Conservation (phyloP, 2,113 vertebrate species). For the Nanorana parkeri region DNA sequence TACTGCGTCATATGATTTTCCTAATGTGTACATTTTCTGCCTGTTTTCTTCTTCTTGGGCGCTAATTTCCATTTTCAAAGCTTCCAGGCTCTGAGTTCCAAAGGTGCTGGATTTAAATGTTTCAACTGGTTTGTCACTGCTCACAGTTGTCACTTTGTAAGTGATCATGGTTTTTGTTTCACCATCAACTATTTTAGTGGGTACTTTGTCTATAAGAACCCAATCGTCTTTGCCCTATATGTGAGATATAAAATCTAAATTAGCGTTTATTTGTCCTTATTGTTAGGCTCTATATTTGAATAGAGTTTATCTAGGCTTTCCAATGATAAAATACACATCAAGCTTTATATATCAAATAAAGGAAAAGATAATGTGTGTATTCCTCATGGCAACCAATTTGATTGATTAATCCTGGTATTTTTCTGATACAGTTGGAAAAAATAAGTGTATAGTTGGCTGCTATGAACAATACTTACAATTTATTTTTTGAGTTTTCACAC, state of each 20-base stretch:
- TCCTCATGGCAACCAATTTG: too few relatives aligned
- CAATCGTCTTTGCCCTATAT: slow-evolving; percentile 86
- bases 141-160: slow-evolving; percentile 81
- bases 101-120: slow-evolving; percentile 70
- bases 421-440: too few relatives aligned
- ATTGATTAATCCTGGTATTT: too few relatives aligned
- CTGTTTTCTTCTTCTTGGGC: slow-evolving; percentile 74
- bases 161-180: slow-evolving; percentile 79
- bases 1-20: slow-evolving; percentile 83
- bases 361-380: too few relatives aligned
- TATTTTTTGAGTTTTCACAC: too few relatives aligned
- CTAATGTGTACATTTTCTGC: slow-evolving; percentile 81
- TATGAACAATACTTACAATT: too few relatives aligned
- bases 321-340: too few relatives aligned
- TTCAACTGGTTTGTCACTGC: slow-evolving; percentile 73
- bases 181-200: slow-evolving; percentile 83
- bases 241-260: slow-evolving; percentile 86
- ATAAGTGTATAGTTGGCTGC: too few relatives aligned
- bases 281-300: slow-evolving; percentile 63
- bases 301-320: neutral
- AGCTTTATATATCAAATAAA: too few relatives aligned
- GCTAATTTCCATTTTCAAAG: slow-evolving; percentile 79
- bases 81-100: slow-evolving; percentile 79
- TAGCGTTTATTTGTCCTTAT: slow-evolving; percentile 69
- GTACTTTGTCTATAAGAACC: slow-evolving; percentile 89